phyloP scores from a whole-genome alignment of 2,797 vertebrate genomes.

The Smutsia gigantea region DNA sequence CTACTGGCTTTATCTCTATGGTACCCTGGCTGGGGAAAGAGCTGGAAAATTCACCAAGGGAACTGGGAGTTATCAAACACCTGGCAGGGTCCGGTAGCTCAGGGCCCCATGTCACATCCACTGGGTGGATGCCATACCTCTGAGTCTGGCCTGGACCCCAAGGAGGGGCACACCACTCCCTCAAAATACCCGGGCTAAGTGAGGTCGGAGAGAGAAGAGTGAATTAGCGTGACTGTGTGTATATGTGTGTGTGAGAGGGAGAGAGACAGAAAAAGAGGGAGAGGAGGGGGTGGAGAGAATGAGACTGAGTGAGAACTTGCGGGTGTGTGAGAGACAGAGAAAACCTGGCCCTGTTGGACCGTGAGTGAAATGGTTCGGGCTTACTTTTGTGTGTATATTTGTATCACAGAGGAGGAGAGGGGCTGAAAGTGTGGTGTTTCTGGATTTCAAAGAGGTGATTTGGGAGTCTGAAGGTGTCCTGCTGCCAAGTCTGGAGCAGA shows the following conservation, averaged over 20 bases:
- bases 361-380: not conserved
- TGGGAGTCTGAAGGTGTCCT: conserved; percentile 76
- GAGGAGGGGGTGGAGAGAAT: not conserved
- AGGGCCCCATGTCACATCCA: not conserved
- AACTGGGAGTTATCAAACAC: not conserved
- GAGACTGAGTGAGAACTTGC: not conserved
- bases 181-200: not conserved
- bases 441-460: conserved; percentile 69
- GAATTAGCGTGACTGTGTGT: not conserved
- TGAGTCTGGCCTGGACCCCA: too few species aligned
- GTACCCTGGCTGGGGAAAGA: not conserved
- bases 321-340: not conserved
- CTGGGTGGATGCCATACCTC: not conserved
- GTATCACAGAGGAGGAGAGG: not conserved
- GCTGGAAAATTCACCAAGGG: not conserved
- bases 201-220: not conserved
- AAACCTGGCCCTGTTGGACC: not conserved
- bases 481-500: conserved; percentile 70
- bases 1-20: not conserved
- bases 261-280: not conserved
- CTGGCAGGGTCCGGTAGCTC: not conserved
- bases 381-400: not conserved
- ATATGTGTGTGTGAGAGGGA: not conserved
- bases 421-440: not conserved
- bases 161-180: not conserved